Evolutionary conservation across 2,797 vertebrate genomes (phyloP).

Genomic region (Anguilla pacifica): DNA sequence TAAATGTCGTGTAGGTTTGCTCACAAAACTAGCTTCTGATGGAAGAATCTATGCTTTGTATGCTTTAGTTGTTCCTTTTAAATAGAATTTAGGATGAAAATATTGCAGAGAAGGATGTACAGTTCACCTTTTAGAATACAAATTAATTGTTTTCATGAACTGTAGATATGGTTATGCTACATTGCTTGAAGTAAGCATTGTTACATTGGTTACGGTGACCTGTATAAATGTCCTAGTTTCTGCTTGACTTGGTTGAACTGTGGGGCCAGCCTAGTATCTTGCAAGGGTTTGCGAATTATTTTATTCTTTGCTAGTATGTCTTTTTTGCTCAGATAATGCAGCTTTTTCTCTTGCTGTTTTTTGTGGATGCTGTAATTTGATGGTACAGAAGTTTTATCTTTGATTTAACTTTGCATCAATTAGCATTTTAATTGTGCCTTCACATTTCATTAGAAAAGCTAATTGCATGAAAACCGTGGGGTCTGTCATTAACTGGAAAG

Average conservation of each 20-base stretch:
- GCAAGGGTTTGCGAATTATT: too few relatives aligned
- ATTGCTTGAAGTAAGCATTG: not conserved
- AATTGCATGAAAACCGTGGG: not conserved
- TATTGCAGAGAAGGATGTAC: too few relatives aligned
- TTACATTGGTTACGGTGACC: not conserved
- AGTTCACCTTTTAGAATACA: too few relatives aligned
- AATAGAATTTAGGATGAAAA: too few relatives aligned
- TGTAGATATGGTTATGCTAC: not conserved
- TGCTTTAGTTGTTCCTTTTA: too few relatives aligned
- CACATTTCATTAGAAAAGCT: constrained; percentile 16
- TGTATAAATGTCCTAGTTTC: not conserved
- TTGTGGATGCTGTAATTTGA: constrained; percentile 20
- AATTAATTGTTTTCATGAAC: too few relatives aligned
- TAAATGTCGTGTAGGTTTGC: not conserved
- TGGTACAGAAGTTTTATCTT: not conserved
- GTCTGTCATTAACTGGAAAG: constrained; percentile 6
- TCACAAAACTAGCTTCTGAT: not conserved
- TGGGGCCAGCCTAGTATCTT: too few relatives aligned
- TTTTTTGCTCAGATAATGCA: not conserved
- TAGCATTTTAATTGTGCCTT: constrained; percentile 24
- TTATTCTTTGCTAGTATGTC: not conserved
- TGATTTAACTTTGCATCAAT: constrained; percentile 4
- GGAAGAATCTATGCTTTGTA: not conserved
- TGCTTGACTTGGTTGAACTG: too few relatives aligned
- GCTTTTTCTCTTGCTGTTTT: not conserved